phyloP scores from a whole-genome alignment of 2,797 vertebrate species.

The Allenopithecus nigroviridis region DNA sequence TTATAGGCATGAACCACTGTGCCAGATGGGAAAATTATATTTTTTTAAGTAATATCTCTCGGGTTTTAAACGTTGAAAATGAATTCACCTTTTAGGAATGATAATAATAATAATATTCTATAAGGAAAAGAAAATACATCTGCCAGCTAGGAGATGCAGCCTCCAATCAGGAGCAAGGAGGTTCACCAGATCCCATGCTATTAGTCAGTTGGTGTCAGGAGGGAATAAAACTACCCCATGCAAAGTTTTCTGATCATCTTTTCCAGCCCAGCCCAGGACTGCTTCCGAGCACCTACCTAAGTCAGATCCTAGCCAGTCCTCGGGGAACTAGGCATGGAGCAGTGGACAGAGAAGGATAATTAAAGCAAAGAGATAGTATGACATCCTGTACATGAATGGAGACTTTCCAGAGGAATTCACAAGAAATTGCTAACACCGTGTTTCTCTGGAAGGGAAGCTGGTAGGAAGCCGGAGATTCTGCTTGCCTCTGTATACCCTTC shows the following conservation, averaged over 20 bases:
- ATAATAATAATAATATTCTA: background rate
- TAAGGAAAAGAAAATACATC: background rate
- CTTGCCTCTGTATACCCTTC: background rate
- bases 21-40: background rate
- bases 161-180: background rate
- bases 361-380: background rate
- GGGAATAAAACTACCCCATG: accelerated
- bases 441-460: background rate
- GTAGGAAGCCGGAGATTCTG: background rate
- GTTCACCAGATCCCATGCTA: background rate
- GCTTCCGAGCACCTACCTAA: background rate
- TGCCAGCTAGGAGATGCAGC: background rate
- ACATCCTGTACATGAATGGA: accelerated
- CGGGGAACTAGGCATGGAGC: accelerated
- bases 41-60: background rate
- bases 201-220: accelerated
- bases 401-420: background rate
- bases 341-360: background rate
- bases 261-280: background rate
- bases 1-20: background rate
- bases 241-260: background rate
- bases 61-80: background rate
- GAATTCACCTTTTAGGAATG: background rate
- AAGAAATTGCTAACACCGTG: background rate
- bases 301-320: background rate